Evolutionary conservation across 2,113 vertebrate genomes (phyloP), one percentile per base, ranked within the genome.

Genomic region (Pheucticus melanocephalus): DNA sequence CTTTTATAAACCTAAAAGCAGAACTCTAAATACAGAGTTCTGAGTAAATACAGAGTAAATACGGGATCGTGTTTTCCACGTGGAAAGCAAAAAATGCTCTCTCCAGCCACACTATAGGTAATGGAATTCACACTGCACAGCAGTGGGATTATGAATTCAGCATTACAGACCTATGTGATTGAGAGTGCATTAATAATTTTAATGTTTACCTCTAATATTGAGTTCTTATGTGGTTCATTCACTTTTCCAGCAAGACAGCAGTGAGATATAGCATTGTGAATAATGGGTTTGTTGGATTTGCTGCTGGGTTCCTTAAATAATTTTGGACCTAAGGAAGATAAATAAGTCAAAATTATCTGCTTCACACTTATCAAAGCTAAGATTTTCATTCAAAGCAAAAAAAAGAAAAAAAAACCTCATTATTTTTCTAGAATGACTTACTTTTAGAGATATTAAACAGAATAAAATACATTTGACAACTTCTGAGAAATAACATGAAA

Each of bases 211-310:
- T 99, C 99, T 50, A 99, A 93, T 78, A 99, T 97, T 21, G 98
- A 98, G 39, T 98, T 99, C 97, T 99, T 99, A 91, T 99, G 98
- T 4, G 97, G 94, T 65, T 99, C 99, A 1, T 99, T 99, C 84
- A 99, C 99, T 91, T 99, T 99, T 37, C 99, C 99, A 18, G 99
- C 99, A 77, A 99, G 98, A 89, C 99, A 99, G 98, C 99, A 99
- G 89, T 99, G 99, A 50, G 99, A 98, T 13, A 99, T 98, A 60
- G 99, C 99, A 3, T 99, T 99, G 96, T 99, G 99, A 82, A 99
- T 99, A 71, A 99, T 99, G 1, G 98, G 98, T 63, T 99, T 99
- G 98, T 99, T 99, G 33, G 99, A 99, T 82, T 99, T 99, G 91
- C 99, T 99, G 75, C 99, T 99, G 25, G 99, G 99, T 51, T 99